Percentiles rank a stretch among this genome's conserved stretches.
These are phyloP conservation scores for Polyergus mexicanus DNA, from an alignment of 1,140 invertebrate genomes.

Conservation along the genomic window DNA sequence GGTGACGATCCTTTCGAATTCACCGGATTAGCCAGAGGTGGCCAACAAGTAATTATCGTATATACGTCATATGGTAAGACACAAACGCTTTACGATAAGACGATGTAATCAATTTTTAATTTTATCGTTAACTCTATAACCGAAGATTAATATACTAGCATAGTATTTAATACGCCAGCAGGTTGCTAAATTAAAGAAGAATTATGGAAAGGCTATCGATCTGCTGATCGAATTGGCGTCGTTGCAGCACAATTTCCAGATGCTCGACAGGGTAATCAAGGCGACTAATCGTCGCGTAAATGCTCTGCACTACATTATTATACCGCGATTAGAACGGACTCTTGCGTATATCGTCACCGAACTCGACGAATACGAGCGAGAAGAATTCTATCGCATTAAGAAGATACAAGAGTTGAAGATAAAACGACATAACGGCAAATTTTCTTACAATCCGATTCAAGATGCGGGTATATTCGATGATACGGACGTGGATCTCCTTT, in stretches of 20 bases:
- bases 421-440: slow-evolving; percentile 79
- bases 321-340: slow-evolving; percentile 91
- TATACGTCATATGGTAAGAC: background rate
- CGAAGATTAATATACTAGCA: background rate
- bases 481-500: slow-evolving; percentile 66
- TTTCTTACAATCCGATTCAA: background rate
- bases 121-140: background rate
- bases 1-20: slow-evolving; percentile 29
- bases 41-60: slow-evolving; percentile 43
- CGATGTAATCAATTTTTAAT: background rate
- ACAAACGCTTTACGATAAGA: background rate
- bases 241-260: slow-evolving; percentile 91
- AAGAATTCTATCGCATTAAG: slow-evolving; percentile 92
- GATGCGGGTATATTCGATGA: slow-evolving; percentile 40
- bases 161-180: slow-evolving; percentile 7
- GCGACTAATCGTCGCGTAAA: slow-evolving; percentile 92
- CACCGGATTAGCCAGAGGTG: slow-evolving; percentile 40
- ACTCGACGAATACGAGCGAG: slow-evolving; percentile 92
- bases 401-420: slow-evolving; percentile 89
- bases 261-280: slow-evolving; percentile 92
- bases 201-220: slow-evolving; percentile 90
- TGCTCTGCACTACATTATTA: slow-evolving; percentile 92
- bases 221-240: slow-evolving; percentile 91
- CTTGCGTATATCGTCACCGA: slow-evolving; percentile 91
- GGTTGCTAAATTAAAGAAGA: slow-evolving; percentile 91